These are phyloP conservation scores for Trichonephila clavata DNA, from an alignment of 1,140 invertebrate genomes.

Conservation along the genomic window DNA sequence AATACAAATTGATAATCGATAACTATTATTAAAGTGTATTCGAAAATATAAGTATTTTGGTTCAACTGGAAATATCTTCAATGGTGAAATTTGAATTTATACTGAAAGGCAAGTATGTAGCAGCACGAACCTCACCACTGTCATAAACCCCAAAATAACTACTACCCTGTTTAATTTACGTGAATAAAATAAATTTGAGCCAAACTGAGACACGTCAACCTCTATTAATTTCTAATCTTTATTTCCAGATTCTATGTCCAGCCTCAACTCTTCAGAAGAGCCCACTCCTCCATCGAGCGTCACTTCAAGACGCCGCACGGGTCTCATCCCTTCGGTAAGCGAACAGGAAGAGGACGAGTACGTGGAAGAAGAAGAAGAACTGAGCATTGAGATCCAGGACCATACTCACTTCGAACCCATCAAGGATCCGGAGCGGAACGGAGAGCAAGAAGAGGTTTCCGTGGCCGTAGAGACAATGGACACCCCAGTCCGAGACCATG, in stretches of 20 bases:
- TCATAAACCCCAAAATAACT: neutral
- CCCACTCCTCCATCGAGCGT: slow-evolving; percentile 42
- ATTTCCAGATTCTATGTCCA: slow-evolving; percentile 54
- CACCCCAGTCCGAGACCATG: neutral
- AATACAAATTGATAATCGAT: too few species aligned
- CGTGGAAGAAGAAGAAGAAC: slow-evolving; percentile 55
- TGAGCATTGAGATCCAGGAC: slow-evolving; percentile 70
- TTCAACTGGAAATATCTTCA: too few species aligned
- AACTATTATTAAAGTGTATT: too few species aligned
- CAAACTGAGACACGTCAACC: neutral
- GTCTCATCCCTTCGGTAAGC: slow-evolving; percentile 66
- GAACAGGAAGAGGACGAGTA: slow-evolving; percentile 69
- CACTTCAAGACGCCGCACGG: slow-evolving; percentile 1
- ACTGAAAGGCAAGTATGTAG: too few species aligned
- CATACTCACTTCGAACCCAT: slow-evolving; percentile 71
- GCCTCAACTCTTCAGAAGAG: slow-evolving; percentile 66
- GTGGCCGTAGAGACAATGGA: slow-evolving; percentile 9
- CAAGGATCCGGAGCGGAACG: slow-evolving; percentile 28
- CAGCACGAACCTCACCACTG: too few species aligned
- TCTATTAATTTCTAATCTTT: neutral
- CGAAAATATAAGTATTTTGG: too few species aligned
- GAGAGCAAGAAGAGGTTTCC: slow-evolving; percentile 20
- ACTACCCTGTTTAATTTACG: neutral
- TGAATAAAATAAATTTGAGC: neutral
- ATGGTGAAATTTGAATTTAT: too few species aligned